Percentiles rank a stretch among this genome's conserved stretches.
These are phyloP conservation scores for Tiaroga cobitis DNA, from an alignment of 2,797 vertebrate species.

Conservation along the genomic window DNA sequence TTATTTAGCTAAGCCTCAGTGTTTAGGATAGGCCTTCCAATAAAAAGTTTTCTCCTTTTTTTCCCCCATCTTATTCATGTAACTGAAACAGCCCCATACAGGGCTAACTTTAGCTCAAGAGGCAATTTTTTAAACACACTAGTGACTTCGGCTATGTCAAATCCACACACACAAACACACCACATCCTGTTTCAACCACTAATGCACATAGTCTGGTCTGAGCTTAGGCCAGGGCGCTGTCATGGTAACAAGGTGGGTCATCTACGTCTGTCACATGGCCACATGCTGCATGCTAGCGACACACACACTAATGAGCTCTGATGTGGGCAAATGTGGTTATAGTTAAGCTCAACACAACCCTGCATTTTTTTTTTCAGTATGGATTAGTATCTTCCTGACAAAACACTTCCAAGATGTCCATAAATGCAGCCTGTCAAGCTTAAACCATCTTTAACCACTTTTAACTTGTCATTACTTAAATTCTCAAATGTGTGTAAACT, in stretches of 20 bases:
- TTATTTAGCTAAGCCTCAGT: constrained; percentile 30
- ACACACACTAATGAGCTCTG: constrained; percentile 15
- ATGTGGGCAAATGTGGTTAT: constrained; percentile 38
- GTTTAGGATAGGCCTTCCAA: constrained; percentile 36
- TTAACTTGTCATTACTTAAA: not conserved
- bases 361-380: constrained; percentile 38
- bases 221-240: constrained; percentile 56
- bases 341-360: constrained; percentile 46
- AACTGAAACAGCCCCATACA: constrained; percentile 28
- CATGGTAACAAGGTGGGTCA: constrained; percentile 54
- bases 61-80: not conserved
- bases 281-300: constrained; percentile 17
- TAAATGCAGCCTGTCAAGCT: not conserved
- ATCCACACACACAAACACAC: constrained; percentile 8
- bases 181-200: constrained; percentile 38
- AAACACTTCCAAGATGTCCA: constrained; percentile 12
- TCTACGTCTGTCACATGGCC: constrained; percentile 1
- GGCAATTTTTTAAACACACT: constrained; percentile 39
- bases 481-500: not conserved
- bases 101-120: constrained; percentile 41
- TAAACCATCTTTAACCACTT: not conserved
- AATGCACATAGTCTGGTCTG: constrained; percentile 54
- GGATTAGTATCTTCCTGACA: constrained; percentile 31
- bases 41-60: not conserved
- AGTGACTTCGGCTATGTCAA: constrained; percentile 38